Conservation (phyloP, 2,888 invertebrate genomes). For the Xestia xanthographa region DNA sequence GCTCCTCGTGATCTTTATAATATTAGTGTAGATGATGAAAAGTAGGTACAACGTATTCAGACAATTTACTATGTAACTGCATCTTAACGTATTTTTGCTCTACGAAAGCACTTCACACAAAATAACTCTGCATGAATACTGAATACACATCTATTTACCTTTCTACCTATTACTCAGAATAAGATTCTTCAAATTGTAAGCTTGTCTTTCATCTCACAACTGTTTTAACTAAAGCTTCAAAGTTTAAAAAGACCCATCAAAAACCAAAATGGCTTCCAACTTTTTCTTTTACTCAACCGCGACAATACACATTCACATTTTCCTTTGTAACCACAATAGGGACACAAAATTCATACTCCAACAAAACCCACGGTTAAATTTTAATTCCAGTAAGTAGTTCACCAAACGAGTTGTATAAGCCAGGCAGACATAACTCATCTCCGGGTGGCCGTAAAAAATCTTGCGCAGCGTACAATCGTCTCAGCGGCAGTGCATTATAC, state of each 20-base stretch:
- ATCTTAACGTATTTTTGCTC: not conserved
- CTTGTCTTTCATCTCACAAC: not conserved
- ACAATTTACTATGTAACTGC: not conserved
- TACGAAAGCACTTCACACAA: not conserved
- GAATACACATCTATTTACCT: not conserved
- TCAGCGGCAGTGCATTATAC: constrained; percentile 62
- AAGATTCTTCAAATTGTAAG: not conserved
- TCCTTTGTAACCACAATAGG: constrained; percentile 34
- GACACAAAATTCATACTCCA: constrained; percentile 41
- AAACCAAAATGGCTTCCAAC: constrained; percentile 23
- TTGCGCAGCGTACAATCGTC: constrained; percentile 60
- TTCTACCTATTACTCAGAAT: not conserved
- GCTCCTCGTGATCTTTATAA: too few species aligned
- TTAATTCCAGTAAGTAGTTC: constrained; percentile 67
- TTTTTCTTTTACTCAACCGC: constrained; percentile 1
- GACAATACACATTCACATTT: constrained; percentile 39
- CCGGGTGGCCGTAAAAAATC: constrained; percentile 70
- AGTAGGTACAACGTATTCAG: not conserved
- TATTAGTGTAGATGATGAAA: too few species aligned
- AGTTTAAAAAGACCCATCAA: constrained; percentile 10
- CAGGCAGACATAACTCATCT: constrained; percentile 67
- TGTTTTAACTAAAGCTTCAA: not conserved
- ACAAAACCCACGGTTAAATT: constrained; percentile 53
- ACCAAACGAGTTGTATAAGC: constrained; percentile 56
- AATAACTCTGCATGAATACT: not conserved